These are phyloP conservation scores for Gila orcuttii DNA, from an alignment of 2,113 vertebrate genomes.

Conservation along the genomic window DNA sequence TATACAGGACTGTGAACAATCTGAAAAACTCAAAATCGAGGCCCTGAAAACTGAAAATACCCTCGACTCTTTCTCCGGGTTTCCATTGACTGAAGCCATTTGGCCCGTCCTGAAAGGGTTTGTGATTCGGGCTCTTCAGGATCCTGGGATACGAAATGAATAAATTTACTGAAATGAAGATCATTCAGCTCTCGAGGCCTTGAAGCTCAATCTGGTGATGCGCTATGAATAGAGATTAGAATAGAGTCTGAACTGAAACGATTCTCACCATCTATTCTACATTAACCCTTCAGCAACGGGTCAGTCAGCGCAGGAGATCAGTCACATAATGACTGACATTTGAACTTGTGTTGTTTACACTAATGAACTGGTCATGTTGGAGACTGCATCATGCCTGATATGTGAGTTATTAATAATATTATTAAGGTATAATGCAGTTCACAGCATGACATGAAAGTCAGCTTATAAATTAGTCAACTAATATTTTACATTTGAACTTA, in stretches of 20 bases:
- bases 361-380: too few relatives aligned
- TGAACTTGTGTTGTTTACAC: too few relatives aligned
- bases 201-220: constrained; percentile 39
- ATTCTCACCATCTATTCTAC: too few relatives aligned
- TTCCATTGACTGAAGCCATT: constrained; percentile 66
- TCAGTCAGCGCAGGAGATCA: too few relatives aligned
- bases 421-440: too few relatives aligned
- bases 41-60: constrained; percentile 1
- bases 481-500: neutral
- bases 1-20: neutral
- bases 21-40: neutral
- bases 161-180: too few relatives aligned
- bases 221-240: neutral
- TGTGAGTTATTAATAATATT: too few relatives aligned
- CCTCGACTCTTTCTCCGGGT: neutral
- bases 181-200: constrained; percentile 51
- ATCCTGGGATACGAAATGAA: constrained; percentile 72
- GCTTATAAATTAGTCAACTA: neutral
- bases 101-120: constrained; percentile 69
- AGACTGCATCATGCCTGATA: too few relatives aligned
- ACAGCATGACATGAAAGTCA: neutral
- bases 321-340: too few relatives aligned
- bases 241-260: neutral
- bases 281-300: too few relatives aligned
- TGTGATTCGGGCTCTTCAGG: constrained; percentile 56